Evolutionary conservation across 2,888 invertebrate genomes (phyloP).

Genomic region (Hydraecia micacea): DNA sequence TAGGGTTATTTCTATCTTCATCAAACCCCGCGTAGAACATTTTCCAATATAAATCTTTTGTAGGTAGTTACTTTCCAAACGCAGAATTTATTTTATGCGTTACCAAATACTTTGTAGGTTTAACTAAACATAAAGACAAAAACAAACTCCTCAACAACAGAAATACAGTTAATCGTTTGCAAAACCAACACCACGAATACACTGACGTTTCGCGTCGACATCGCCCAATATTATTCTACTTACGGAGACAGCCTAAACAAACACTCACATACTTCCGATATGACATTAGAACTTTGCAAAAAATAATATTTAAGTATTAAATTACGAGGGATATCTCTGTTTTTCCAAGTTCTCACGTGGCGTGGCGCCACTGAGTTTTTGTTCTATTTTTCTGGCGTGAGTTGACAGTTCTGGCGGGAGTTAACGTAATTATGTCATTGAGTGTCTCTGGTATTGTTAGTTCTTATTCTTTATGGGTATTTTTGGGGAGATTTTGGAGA

Average conservation of each 20-base stretch:
- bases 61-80: not conserved
- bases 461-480: constrained; percentile 53
- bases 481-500: constrained; percentile 37
- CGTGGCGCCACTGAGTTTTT: constrained; percentile 81
- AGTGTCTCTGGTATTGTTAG: constrained; percentile 64
- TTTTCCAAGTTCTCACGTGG: constrained; percentile 75
- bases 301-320: constrained; percentile 80
- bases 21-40: not conserved
- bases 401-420: constrained; percentile 69
- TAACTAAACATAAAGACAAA: not conserved
- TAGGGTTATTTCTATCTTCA: not conserved
- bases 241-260: constrained; percentile 83
- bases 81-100: not conserved
- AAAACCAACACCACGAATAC: constrained; percentile 75
- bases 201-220: constrained; percentile 77
- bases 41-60: not conserved
- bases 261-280: constrained; percentile 84
- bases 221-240: constrained; percentile 84
- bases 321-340: constrained; percentile 76
- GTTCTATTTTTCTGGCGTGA: constrained; percentile 60
- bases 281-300: constrained; percentile 85
- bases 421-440: constrained; percentile 67
- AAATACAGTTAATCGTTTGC: constrained; percentile 73
- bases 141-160: constrained; percentile 23
- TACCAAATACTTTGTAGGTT: not conserved